Evolutionary conservation across 2,888 invertebrate species (phyloP), one percentile per base, ranked within the genome.

Genomic region (Eupithecia dodoneata): DNA sequence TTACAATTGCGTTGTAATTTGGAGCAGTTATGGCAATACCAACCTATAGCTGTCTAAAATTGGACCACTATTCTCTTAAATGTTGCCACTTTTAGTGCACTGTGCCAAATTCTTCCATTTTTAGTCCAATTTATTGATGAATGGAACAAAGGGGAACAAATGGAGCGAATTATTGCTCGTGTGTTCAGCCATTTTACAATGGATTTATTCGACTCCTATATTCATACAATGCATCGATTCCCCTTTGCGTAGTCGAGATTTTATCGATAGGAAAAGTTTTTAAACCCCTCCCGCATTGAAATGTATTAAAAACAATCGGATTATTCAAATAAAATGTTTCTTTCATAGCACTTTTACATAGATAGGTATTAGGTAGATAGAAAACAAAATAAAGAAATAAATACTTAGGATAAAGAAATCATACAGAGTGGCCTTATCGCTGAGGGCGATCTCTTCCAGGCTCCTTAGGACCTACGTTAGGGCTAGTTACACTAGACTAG

Each of bases 61-160:
- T 69, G 67, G 44, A 44, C 70, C 18, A 30, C 70, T 15, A 55
- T 74, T 66, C 15, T 9, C 69, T 45, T 44, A 69, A 47, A 47
- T 70, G 70, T 70, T 70, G 47, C 47, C 70, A 47, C 66, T 70
- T 45, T 70, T 59, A 59, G 52, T 52, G 72, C 47, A 30, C 74
- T 15, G 75, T 79, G 80, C 79, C 80, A 78, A 82, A 78, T 78
- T 80, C 67, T 71, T 41, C 47, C 66, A 77, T 71, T 79, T 76
- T 79, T 80, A 59, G 71, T 74, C 74, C 77, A 70, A 74, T 79
- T 76, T 80, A 81, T 80, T 77, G 82, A 77, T 76, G 65, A 78
- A 76, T 72, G 71, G 76, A 67, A 81, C 79, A 80, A 80, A 79
- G 76, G 76, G 77, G 76, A 30, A 74, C 74, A 80, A 79, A 78